These are phyloP conservation scores for Lasius fuliginosus DNA, from an alignment of 2,888 invertebrate species.

Conservation along the genomic window DNA sequence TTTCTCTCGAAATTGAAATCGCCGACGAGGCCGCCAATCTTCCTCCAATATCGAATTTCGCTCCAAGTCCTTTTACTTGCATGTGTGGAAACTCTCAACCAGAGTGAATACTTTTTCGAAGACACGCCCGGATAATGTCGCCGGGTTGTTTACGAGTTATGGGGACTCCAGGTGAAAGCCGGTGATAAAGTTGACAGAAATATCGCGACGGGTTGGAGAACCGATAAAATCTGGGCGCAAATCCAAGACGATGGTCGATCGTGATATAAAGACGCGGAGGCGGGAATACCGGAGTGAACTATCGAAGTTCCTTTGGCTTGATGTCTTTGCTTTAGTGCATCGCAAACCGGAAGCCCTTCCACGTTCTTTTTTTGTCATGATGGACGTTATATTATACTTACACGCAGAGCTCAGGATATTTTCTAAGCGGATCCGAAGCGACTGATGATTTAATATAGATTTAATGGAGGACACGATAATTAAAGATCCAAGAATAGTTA, in stretches of 20 bases:
- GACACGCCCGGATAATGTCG: slow-evolving; percentile 52
- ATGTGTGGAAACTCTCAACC: slow-evolving; percentile 13
- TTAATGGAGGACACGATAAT: slow-evolving; percentile 6
- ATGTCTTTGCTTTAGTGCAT: slow-evolving; percentile 13
- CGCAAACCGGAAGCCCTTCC: slow-evolving; percentile 18
- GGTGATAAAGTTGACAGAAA: slow-evolving; percentile 52
- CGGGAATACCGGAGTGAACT: neutral
- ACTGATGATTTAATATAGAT: slow-evolving; percentile 21
- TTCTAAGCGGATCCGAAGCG: neutral
- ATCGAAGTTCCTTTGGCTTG: slow-evolving; percentile 24
- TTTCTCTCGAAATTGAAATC: slow-evolving; percentile 39
- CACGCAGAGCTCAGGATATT: neutral
- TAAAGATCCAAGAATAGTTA: neutral
- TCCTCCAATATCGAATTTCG: slow-evolving; percentile 36
- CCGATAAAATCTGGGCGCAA: slow-evolving; percentile 54
- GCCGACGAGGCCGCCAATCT: slow-evolving; percentile 7
- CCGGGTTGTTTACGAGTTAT: slow-evolving; percentile 51
- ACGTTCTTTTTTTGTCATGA: neutral
- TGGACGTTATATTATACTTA: slow-evolving; percentile 20
- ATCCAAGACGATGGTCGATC: slow-evolving; percentile 49
- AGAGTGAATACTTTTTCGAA: slow-evolving; percentile 46
- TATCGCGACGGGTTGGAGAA: slow-evolving; percentile 42
- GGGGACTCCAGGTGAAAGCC: slow-evolving; percentile 49
- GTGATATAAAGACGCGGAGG: slow-evolving; percentile 34
- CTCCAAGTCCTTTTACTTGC: slow-evolving; percentile 28